A percentile compares a stretch with the other conserved stretches of the same genome.
Conservation (phyloP, 2,797 vertebrate genomes). For the Rousettus madagascariensis region DNA sequence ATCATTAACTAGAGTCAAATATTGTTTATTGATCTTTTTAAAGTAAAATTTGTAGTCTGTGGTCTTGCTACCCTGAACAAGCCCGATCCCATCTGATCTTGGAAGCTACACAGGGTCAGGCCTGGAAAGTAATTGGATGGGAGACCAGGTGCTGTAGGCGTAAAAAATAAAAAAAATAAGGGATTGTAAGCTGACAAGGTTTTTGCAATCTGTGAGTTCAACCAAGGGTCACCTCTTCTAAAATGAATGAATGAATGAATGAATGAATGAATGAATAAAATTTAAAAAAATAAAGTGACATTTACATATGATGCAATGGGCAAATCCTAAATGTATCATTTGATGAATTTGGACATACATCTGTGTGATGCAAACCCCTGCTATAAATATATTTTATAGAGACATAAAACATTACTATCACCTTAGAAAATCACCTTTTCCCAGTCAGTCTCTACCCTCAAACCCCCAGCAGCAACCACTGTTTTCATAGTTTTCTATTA, state of each 20-base stretch:
- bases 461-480: not conserved
- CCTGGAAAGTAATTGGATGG: too few species aligned
- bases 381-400: not conserved
- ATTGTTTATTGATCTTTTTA: not conserved
- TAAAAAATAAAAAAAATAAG: too few species aligned
- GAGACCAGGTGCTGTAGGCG: too few species aligned
- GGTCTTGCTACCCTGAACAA: too few species aligned
- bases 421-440: not conserved
- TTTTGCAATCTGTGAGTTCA: too few species aligned
- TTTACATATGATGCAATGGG: not conserved
- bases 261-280: too few species aligned
- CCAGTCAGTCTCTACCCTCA: not conserved
- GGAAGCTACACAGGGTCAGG: too few species aligned
- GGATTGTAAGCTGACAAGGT: too few species aligned
- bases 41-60: constrained; percentile 1
- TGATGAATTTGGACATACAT: not conserved
- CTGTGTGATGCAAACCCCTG: not conserved
- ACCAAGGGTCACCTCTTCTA: too few species aligned
- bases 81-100: too few species aligned
- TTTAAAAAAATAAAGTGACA: not conserved
- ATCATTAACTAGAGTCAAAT: not conserved
- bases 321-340: not conserved
- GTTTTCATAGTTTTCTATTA: not conserved
- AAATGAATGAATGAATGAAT: too few species aligned
- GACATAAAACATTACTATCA: not conserved